Percentiles rank a stretch among this genome's conserved stretches.
These are phyloP conservation scores for Psittacus erithacus DNA, from an alignment of 2,113 vertebrate genomes.

Conservation along the genomic window DNA sequence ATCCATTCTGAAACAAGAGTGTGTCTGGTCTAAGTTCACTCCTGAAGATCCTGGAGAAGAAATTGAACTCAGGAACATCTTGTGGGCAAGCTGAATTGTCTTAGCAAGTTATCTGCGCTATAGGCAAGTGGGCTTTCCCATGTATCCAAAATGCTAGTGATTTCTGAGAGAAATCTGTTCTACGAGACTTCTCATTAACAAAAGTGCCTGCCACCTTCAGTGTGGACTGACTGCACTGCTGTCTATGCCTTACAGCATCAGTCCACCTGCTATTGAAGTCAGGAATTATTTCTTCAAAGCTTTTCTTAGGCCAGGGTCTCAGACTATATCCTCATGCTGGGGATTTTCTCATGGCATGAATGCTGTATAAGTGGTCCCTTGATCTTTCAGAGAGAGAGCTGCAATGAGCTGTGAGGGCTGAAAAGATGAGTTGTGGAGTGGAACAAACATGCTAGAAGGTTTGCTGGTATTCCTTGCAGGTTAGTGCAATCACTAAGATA, in stretches of 20 bases:
- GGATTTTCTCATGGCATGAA: not conserved
- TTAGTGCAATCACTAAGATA: constrained; percentile 9
- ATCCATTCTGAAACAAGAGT: not conserved
- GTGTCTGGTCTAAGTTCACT: not conserved
- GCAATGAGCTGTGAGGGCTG: not conserved
- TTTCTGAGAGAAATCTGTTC: not conserved
- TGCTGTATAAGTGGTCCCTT: not conserved
- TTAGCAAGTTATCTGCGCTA: not conserved
- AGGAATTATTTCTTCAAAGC: not conserved
- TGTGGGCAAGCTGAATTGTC: not conserved
- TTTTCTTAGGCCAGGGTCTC: not conserved
- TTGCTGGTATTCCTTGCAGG: not conserved
- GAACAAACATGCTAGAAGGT: not conserved
- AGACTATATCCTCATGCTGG: not conserved
- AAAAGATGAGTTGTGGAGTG: not conserved
- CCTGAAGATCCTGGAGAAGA: not conserved
- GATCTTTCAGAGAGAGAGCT: not conserved
- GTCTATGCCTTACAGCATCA: not conserved
- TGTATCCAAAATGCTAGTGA: not conserved
- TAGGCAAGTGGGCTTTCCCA: not conserved
- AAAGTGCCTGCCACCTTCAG: not conserved
- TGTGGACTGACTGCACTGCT: not conserved
- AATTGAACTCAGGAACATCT: not conserved
- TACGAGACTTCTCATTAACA: not conserved
- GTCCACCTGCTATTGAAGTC: not conserved